A percentile compares a stretch with the other conserved stretches of the same genome.
phyloP scores from a whole-genome alignment of 2,113 vertebrate species.

The Atlantisia rogersi region DNA sequence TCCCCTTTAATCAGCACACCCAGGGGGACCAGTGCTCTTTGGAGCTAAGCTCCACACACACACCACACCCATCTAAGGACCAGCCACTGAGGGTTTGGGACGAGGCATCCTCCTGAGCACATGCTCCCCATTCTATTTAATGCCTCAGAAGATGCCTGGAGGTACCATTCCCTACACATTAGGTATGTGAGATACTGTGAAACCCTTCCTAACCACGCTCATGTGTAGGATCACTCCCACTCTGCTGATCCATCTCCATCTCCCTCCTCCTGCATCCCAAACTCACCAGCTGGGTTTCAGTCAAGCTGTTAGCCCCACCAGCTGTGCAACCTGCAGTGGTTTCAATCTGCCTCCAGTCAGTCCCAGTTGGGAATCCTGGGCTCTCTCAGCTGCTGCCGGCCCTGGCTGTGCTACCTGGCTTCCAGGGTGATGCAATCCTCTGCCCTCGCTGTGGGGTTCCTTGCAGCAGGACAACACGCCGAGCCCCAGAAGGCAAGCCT shows the following conservation, averaged over 20 bases:
- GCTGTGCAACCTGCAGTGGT: rapidly evolving
- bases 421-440: background rate
- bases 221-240: background rate
- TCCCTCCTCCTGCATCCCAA: background rate
- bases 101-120: background rate
- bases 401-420: background rate
- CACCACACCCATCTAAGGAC: background rate
- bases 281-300: rapidly evolving
- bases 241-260: background rate
- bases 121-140: background rate
- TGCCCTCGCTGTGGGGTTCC: background rate
- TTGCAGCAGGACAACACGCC: background rate
- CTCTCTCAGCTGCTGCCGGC: background rate
- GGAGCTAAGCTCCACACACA: background rate
- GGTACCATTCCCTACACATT: background rate
- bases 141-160: background rate
- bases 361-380: background rate
- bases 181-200: rapidly evolving
- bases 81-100: background rate
- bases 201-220: background rate
- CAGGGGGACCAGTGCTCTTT: background rate
- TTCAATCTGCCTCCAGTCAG: background rate
- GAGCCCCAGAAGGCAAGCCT: background rate
- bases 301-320: background rate
- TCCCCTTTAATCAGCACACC: background rate